These are phyloP conservation scores for Sphaerophoria rueppellii DNA, from an alignment of 2,888 invertebrate genomes.

Conservation along the genomic window DNA sequence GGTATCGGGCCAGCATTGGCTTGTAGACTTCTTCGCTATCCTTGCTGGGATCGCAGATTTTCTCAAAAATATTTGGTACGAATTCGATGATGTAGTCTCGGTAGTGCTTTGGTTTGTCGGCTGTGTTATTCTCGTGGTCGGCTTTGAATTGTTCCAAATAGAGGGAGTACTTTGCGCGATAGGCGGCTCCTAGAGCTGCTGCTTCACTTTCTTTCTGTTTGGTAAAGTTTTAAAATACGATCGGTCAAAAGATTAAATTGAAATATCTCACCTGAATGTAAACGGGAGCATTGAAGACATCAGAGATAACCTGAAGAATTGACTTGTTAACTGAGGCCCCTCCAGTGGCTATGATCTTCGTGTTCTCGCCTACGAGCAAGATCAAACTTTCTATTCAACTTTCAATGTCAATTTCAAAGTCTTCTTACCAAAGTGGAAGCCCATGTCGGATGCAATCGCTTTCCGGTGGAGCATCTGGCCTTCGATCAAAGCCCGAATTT, in stretches of 20 bases:
- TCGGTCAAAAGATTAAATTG: background rate
- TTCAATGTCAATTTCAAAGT: background rate
- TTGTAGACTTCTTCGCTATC: conserved; percentile 89
- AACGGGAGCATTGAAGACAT: conserved; percentile 96
- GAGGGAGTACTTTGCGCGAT: conserved; percentile 86
- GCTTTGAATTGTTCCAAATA: conserved; percentile 75
- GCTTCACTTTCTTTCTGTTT: conserved; percentile 90
- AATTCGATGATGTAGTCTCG: conserved; percentile 79
- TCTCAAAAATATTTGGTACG: conserved; percentile 82
- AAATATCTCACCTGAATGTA: conserved; percentile 87
- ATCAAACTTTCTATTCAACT: background rate
- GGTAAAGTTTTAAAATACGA: conserved; percentile 14
- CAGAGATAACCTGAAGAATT: conserved; percentile 94
- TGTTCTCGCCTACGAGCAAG: conserved; percentile 80
- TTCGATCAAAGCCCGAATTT: conserved; percentile 95
- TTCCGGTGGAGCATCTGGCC: conserved; percentile 94
- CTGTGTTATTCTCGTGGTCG: conserved; percentile 2
- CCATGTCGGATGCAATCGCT: conserved; percentile 91
- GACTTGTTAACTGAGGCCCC: conserved; percentile 94
- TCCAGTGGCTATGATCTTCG: conserved; percentile 94
- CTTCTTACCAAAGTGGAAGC: conserved; percentile 87
- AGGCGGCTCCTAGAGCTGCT: conserved; percentile 92
- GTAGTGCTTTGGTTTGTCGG: conserved; percentile 74
- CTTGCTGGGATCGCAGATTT: conserved; percentile 88
- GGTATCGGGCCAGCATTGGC: conserved; percentile 88